These are phyloP conservation scores for Tribolium freemani DNA, from an alignment of 2,888 invertebrate genomes.

Conservation along the genomic window DNA sequence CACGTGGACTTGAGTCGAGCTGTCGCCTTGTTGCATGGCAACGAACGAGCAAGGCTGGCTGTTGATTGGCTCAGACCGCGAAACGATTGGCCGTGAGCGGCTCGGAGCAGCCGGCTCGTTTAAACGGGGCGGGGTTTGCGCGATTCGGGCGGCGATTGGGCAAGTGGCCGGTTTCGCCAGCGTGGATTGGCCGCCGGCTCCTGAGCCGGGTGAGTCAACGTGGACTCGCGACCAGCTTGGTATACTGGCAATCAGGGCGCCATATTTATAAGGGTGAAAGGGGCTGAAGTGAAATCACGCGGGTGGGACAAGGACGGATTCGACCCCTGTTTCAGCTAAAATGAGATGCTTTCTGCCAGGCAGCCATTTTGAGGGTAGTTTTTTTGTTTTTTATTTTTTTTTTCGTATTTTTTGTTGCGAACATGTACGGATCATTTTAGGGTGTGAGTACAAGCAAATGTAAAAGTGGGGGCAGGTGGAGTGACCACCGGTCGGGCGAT, in stretches of 20 bases:
- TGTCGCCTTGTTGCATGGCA: conserved; percentile 61
- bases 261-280: conserved; percentile 71
- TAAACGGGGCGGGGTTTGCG: conserved; percentile 57
- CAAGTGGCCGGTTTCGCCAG: conserved; percentile 31
- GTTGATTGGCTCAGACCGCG: conserved; percentile 57
- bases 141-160: conserved; percentile 42
- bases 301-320: conserved; percentile 69
- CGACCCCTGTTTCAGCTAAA: conserved; percentile 69
- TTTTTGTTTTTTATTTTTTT: conserved; percentile 70
- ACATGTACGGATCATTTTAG: conserved; percentile 68
- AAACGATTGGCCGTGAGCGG: conserved; percentile 50
- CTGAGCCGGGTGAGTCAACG: conserved; percentile 61
- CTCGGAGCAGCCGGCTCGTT: conserved; percentile 61
- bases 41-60: conserved; percentile 57
- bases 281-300: conserved; percentile 69
- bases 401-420: conserved; percentile 64
- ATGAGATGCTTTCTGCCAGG: conserved; percentile 72
- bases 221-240: conserved; percentile 66
- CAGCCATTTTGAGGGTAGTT: conserved; percentile 83
- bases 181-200: conserved; percentile 50
- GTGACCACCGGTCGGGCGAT: conserved; percentile 49
- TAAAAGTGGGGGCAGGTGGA: conserved; percentile 58
- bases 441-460: conserved; percentile 66
- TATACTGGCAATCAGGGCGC: conserved; percentile 71
- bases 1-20: conserved; percentile 64